Evolutionary conservation across 2,888 invertebrate species (phyloP).

Genomic region (Diachrysia chrysitis): DNA sequence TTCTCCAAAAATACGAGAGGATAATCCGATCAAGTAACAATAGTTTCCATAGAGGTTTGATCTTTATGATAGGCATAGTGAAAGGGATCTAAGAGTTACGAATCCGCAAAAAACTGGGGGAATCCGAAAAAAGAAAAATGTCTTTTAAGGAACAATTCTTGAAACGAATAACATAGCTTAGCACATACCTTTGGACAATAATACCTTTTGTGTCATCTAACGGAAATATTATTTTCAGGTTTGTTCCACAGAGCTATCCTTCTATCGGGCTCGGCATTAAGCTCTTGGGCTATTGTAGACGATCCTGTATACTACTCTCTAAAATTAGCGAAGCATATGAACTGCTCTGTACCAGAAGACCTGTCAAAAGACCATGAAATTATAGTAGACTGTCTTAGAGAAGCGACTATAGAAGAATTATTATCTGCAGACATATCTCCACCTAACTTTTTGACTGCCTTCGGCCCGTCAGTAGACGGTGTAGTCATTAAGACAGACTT

Average conservation of each 20-base stretch:
- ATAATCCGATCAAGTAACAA: slow-evolving; percentile 51
- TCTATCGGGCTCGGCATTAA: slow-evolving; percentile 95
- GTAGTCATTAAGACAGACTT: slow-evolving; percentile 97
- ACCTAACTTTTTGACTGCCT: slow-evolving; percentile 95
- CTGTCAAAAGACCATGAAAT: slow-evolving; percentile 94
- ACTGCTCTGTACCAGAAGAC: slow-evolving; percentile 95
- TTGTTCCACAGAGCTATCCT: slow-evolving; percentile 96
- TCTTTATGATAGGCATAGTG: slow-evolving; percentile 46
- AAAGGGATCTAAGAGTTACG: slow-evolving; percentile 45
- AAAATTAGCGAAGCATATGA: slow-evolving; percentile 94
- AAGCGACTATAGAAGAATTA: slow-evolving; percentile 92
- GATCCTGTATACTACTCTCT: slow-evolving; percentile 95
- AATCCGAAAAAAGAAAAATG: slow-evolving; percentile 48
- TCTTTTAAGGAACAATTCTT: slow-evolving; percentile 27
- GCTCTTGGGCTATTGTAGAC: slow-evolving; percentile 96
- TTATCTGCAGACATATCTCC: slow-evolving; percentile 93
- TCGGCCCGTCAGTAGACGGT: slow-evolving; percentile 98
- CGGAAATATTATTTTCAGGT: slow-evolving; percentile 83
- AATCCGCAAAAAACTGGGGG: slow-evolving; percentile 38
- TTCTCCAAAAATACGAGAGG: slow-evolving; percentile 26
- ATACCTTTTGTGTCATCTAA: slow-evolving; percentile 39
- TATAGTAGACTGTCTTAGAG: slow-evolving; percentile 95
- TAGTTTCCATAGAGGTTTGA: slow-evolving; percentile 39
- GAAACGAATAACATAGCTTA: slow-evolving; percentile 37
- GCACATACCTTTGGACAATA: slow-evolving; percentile 30